These are phyloP conservation scores for Lepilemur septentrionalis DNA, from an alignment of 2,797 vertebrate genomes.

Conservation along the genomic window DNA sequence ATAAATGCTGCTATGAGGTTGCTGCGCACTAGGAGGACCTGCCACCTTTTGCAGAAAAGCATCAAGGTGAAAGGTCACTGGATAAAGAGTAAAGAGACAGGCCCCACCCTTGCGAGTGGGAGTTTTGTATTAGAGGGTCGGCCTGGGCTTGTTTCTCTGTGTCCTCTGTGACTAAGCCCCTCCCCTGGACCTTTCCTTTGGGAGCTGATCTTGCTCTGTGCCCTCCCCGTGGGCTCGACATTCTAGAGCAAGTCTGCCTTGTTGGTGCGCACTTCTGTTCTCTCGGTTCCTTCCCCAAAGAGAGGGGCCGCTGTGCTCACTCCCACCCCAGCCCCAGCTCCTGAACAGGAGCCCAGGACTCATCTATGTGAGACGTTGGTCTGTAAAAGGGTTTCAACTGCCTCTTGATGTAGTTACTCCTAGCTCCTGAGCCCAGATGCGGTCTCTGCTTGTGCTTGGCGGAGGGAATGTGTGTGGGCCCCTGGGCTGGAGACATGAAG, in stretches of 20 bases:
- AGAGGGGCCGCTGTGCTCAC: neutral
- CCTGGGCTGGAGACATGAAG: neutral
- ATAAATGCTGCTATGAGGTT: neutral
- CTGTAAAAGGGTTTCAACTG: neutral
- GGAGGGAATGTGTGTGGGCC: fast-evolving
- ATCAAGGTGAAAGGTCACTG: fast-evolving
- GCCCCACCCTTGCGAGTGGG: fast-evolving
- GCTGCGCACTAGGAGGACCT: neutral
- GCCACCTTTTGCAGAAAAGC: too few species aligned
- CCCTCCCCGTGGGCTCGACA: neutral
- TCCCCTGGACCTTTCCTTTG: neutral
- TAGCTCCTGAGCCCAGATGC: fast-evolving
- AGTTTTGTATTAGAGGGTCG: fast-evolving
- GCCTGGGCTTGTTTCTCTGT: neutral
- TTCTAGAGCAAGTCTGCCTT: neutral
- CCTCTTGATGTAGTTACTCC: neutral
- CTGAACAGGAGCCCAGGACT: neutral
- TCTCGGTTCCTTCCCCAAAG: neutral
- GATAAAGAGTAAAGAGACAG: neutral
- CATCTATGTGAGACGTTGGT: too few species aligned
- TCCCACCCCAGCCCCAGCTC: too few species aligned
- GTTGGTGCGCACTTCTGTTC: neutral
- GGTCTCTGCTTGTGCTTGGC: neutral
- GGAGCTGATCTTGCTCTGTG: too few species aligned
- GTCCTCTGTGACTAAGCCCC: fast-evolving